These are phyloP conservation scores for Anagyrus pseudococci DNA, from an alignment of 2,888 invertebrate species.

Conservation along the genomic window DNA sequence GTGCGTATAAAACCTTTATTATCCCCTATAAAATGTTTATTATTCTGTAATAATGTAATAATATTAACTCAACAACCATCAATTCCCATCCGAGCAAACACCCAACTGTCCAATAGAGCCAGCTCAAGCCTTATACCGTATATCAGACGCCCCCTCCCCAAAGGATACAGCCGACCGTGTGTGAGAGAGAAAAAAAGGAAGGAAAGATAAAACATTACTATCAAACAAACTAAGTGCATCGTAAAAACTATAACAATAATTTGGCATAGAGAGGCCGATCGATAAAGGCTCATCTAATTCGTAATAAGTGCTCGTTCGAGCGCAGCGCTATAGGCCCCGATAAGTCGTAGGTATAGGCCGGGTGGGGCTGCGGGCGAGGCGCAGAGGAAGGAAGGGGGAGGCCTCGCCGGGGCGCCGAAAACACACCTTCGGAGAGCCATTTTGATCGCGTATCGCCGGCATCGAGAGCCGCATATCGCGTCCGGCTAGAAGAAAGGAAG, in stretches of 20 bases:
- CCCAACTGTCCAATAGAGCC: background rate
- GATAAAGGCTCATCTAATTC: constrained; percentile 23
- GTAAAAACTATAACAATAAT: constrained; percentile 21
- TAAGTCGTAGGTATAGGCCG: constrained; percentile 10
- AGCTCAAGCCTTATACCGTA: no score
- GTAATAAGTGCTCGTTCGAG: constrained; percentile 18
- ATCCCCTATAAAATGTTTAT: constrained; percentile 14
- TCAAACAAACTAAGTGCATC: background rate
- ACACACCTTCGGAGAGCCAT: constrained; percentile 30
- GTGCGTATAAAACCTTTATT: constrained; percentile 10
- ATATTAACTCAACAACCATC: constrained; percentile 13
- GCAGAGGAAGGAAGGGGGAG: background rate
- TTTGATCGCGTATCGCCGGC: constrained; percentile 33
- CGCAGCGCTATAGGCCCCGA: background rate
- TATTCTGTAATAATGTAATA: constrained; percentile 9
- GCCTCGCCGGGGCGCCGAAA: constrained; percentile 7
- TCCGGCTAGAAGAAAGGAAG: constrained; percentile 1
- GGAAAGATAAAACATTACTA: no score
- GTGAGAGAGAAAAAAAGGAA: no score
- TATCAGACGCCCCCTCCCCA: no score
- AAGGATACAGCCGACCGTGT: no score
- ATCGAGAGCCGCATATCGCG: constrained; percentile 25
- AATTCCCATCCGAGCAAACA: constrained; percentile 3
- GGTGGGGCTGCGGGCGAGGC: background rate
- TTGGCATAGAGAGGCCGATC: constrained; percentile 11